A percentile compares a stretch with the other conserved stretches of the same genome.
Evolutionary conservation across 2,113 vertebrate species (phyloP).

Genomic region (Limanda limanda): DNA sequence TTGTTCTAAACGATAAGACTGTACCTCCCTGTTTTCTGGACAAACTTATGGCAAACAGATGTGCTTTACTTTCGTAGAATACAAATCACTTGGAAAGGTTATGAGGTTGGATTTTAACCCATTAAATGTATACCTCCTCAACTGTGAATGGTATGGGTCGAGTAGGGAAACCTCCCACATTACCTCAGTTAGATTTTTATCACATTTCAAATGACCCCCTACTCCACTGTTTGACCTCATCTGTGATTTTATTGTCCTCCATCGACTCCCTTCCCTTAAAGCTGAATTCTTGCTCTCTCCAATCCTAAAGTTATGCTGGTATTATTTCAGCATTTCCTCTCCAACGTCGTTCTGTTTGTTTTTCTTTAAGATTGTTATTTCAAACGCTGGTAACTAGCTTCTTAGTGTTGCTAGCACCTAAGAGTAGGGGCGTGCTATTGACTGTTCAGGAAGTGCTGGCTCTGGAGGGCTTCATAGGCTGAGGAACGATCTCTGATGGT

Average conservation of each 20-base stretch:
- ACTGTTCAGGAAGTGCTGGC: too few species aligned
- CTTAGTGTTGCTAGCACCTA: too few species aligned
- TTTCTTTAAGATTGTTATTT: too few species aligned
- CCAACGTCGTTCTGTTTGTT: too few species aligned
- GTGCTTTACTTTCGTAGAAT: conserved; percentile 24
- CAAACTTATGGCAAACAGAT: conserved; percentile 55
- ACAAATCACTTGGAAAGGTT: conserved; percentile 34
- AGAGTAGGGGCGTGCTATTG: too few species aligned
- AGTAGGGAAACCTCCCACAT: conserved; percentile 38
- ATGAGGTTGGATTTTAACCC: conserved; percentile 32
- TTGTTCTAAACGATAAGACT: conserved; percentile 24
- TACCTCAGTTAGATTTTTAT: conserved; percentile 14
- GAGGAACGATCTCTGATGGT: background rate
- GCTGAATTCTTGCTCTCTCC: background rate
- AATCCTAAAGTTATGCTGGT: background rate
- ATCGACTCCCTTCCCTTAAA: background rate
- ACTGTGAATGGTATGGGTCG: conserved; percentile 18
- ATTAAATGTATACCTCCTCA: conserved; percentile 21
- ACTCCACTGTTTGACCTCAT: background rate
- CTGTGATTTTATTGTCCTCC: background rate
- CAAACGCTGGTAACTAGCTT: too few species aligned
- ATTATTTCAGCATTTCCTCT: background rate
- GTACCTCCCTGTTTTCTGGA: conserved; percentile 43
- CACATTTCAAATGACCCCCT: background rate
- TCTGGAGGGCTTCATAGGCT: too few species aligned